Evolutionary conservation across 2,113 vertebrate species (phyloP).

Genomic region (Elephantulus edwardii): DNA sequence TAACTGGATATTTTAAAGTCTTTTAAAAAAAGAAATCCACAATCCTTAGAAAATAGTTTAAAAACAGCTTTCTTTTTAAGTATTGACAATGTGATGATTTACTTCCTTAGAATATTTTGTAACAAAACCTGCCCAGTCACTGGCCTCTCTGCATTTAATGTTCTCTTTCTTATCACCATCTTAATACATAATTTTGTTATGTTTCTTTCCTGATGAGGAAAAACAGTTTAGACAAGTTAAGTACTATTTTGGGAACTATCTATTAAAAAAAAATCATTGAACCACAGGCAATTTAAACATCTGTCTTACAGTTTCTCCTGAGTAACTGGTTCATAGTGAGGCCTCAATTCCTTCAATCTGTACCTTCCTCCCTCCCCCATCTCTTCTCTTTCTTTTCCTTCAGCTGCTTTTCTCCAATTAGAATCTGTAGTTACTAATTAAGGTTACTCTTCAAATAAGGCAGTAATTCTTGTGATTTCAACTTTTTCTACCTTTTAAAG

Average conservation of each 20-base stretch:
- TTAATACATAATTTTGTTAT: background rate
- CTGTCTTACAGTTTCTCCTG: background rate
- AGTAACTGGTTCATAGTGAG: background rate
- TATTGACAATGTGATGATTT: background rate
- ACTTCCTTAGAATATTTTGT: background rate
- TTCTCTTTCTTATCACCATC: background rate
- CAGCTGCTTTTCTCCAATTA: background rate
- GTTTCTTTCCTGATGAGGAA: background rate
- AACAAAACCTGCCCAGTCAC: too few relatives aligned
- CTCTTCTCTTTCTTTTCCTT: background rate
- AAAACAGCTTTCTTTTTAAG: background rate
- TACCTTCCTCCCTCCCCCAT: background rate
- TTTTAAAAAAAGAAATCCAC: background rate
- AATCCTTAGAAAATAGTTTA: background rate
- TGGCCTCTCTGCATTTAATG: background rate
- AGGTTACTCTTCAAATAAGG: slow-evolving; percentile 25
- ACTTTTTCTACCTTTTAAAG: background rate
- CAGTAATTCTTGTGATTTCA: background rate
- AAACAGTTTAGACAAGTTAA: slow-evolving; percentile 10
- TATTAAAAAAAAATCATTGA: background rate
- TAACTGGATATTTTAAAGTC: background rate
- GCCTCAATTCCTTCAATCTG: background rate
- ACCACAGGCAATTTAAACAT: background rate
- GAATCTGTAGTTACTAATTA: slow-evolving; percentile 4
- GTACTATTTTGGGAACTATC: background rate